Conservation (phyloP, 2,888 invertebrate species). For the Apamea anceps region DNA sequence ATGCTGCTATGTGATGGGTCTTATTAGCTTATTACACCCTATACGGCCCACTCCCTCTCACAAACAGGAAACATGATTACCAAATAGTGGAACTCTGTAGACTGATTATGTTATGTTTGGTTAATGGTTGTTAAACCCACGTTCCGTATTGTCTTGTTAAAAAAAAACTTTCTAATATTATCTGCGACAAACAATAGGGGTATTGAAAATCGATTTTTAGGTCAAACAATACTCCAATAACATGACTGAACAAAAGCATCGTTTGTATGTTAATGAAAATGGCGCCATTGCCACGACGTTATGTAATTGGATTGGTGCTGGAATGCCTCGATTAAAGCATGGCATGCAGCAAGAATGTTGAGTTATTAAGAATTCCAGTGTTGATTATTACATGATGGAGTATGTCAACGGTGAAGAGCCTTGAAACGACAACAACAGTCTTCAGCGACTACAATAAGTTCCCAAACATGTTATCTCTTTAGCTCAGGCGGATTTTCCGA, state of each 20-base stretch:
- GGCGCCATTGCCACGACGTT: constrained; percentile 13
- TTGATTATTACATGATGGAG: background rate
- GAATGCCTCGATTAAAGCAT: background rate
- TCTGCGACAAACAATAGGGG: constrained; percentile 35
- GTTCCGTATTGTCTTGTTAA: background rate
- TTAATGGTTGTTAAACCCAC: background rate
- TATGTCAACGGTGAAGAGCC: background rate
- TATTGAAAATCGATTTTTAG: constrained; percentile 31
- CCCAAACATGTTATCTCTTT: too few species aligned
- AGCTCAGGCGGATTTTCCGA: background rate
- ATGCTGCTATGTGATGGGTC: background rate
- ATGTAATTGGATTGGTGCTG: constrained; percentile 17
- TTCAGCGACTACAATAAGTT: background rate
- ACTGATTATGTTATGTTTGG: background rate
- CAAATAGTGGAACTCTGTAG: background rate
- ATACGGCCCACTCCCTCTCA: background rate
- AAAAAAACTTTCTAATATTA: constrained; percentile 6
- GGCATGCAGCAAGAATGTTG: background rate
- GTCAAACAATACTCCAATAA: constrained; percentile 24
- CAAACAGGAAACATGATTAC: background rate
- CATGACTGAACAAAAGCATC: constrained; percentile 27
- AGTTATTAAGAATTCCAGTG: background rate
- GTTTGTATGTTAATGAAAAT: constrained; percentile 48
- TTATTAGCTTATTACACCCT: background rate
- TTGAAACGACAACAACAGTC: background rate